Conservation (phyloP, 2,113 vertebrate genomes). For the Uria aalge region DNA sequence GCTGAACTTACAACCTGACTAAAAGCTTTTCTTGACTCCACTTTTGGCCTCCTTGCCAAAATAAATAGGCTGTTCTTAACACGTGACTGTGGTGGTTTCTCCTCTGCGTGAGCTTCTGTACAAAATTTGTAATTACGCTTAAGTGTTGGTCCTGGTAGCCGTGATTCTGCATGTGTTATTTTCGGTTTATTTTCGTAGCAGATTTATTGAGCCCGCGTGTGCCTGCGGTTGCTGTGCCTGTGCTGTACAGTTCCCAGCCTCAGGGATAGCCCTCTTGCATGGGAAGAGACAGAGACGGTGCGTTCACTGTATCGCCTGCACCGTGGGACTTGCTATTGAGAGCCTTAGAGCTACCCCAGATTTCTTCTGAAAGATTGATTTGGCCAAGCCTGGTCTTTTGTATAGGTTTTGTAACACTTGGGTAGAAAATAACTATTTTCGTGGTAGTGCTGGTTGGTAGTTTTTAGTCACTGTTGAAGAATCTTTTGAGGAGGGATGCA, state of each 20-base stretch:
- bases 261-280: background rate
- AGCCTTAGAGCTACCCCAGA: background rate
- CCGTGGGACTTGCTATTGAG: fast-evolving
- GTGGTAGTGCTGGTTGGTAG: background rate
- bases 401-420: background rate
- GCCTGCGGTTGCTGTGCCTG: background rate
- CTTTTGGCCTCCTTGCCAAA: background rate
- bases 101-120: background rate
- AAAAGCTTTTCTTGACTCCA: background rate
- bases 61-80: background rate
- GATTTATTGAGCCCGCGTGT: background rate
- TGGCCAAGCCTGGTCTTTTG: background rate
- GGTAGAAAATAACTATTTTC: background rate
- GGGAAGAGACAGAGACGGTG: background rate
- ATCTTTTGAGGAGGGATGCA: background rate
- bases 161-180: background rate
- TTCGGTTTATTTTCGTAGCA: background rate
- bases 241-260: background rate
- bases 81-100: background rate
- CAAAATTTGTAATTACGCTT: background rate
- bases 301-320: background rate
- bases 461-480: background rate
- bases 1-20: background rate
- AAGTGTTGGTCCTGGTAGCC: background rate
- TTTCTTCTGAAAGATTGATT: background rate